Evolutionary conservation across 1,140 invertebrate species (phyloP).

Genomic region (Xylocopa sonorina): DNA sequence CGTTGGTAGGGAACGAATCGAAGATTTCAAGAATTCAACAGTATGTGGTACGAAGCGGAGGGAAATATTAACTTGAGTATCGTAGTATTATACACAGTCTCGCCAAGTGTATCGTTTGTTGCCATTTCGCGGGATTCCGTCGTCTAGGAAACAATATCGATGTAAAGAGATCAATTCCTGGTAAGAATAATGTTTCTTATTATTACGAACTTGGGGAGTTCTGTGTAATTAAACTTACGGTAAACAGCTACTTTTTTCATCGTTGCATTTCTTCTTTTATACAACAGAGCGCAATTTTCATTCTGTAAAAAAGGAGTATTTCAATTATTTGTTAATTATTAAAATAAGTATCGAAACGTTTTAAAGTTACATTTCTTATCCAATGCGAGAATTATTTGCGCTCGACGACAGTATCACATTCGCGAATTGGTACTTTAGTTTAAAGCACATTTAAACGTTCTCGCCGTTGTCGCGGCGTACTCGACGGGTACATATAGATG

Average conservation of each 20-base stretch:
- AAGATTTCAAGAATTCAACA: not conserved
- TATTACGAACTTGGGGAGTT: not conserved
- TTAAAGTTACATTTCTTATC: not conserved
- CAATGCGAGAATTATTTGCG: no score
- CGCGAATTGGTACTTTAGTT: not conserved
- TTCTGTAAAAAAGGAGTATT: no score
- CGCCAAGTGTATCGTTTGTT: slow-evolving; percentile 14
- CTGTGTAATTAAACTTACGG: no score
- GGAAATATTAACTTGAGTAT: slow-evolving; percentile 6
- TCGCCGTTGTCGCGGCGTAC: not conserved
- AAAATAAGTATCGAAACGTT: no score
- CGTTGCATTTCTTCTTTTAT: no score
- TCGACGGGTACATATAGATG: not conserved
- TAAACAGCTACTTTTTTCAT: not conserved
- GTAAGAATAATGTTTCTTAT: not conserved
- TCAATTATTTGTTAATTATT: no score
- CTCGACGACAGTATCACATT: not conserved
- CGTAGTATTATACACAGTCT: not conserved
- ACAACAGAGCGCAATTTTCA: no score
- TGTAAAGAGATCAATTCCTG: slow-evolving; percentile 24
- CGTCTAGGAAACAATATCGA: slow-evolving; percentile 48
- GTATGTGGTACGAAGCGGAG: not conserved
- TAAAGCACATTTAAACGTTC: not conserved
- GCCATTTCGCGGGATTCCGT: slow-evolving; percentile 10
- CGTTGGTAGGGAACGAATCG: not conserved